Evolutionary conservation across 2,888 invertebrate species (phyloP), one percentile per base, ranked within the genome.

Genomic region (Drosophila barbarae): DNA sequence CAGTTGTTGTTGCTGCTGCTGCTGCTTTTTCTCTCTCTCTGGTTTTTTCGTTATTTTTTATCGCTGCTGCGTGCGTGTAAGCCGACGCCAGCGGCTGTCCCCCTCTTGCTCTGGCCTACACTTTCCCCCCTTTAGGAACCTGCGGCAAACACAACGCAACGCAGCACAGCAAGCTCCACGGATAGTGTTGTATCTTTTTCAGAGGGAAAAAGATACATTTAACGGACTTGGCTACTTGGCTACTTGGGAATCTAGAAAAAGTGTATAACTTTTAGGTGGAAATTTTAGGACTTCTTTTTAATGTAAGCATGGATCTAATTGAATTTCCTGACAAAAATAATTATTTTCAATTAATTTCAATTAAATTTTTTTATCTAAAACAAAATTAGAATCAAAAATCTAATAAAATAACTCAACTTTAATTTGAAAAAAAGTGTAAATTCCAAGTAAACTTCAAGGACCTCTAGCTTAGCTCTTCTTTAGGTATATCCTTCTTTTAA

Each of bases 51-150:
- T 49, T 53, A 32, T 58, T 70, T 71, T 72, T 67, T 71, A 70
- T 73, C 71, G 76, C 74, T 72, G 79, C 85, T 76, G 79, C 85
- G 80, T 79, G 79, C 79, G 85, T 79, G 79, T 85, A 85, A 85
- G 83, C 79, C 82, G 82, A 78, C 83, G 83, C 73, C 66, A 70
- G 68, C 69, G 64, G 64, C 56, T 47, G 49, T 39, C 38, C 23
- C 47, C 66, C 52, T 46, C 60, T 46, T 41, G 60, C 61, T 60
- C 61, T 60, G 49, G 49, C 54, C 54, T 35, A 47, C 53, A 18
- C 46, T 34, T 69, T 66, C 47, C 65, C 57, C 61, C 73, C 83
- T 67, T 74, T 82, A 78, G 78, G 76, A 78, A 84, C 77, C 77
- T 76, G 83, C 77, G 76, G 73, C 76, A 32, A 68, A 52, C 65